Base-by-base conservation (phyloP, 2,113 vertebrate genomes). In the Spizaetus ornatus region DNA sequence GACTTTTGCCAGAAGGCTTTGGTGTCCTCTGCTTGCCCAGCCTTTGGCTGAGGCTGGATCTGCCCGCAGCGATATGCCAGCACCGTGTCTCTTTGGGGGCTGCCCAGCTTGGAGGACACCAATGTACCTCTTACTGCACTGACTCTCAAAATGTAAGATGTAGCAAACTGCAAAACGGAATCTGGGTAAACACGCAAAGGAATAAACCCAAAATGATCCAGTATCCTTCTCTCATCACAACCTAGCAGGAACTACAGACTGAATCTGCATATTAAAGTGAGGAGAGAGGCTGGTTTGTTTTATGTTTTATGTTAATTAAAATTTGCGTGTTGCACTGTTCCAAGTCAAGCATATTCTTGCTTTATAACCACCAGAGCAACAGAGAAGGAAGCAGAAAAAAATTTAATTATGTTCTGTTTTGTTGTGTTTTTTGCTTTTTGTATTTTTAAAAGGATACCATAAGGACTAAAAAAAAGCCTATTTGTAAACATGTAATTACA, bases 291-390 rank as follows among this genome's bases (percentile, higher is more conserved):
- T 86, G 53, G 16, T 61, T 74, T 84, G 29, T 3, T 83, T 93
- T 66, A 77, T 43, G 27, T 14, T 95, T 92, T 81, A 88, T 45
- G 59, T 58, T 92, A 94, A 95, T 86, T 93, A 81, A 79, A 92
- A 95, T 82, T 23, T 82, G 38, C 89, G 71, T 22, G 42, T 70
- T 66, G 48, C 56, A 74, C 43, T 91, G 48, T 79, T 92, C 78
- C 82, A 93, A 87, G 47, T 52, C 40, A 90, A 55, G 81, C 8
- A 20, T 32, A 58, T 81, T 94, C 21, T 48, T 81, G 61, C 40
- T 87, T 92, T 72, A 70, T 34, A 89, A 89, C 31, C 69, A 89
- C 38, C 25, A 72, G 50, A 84, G 53, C 48, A 91, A 61, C 25
- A 53, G 23, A 69, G 62, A 84, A 50, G 31, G 31, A 73, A 93